Conservation (phyloP, 1,140 invertebrate genomes). For the Gryllus bimaculatus region DNA sequence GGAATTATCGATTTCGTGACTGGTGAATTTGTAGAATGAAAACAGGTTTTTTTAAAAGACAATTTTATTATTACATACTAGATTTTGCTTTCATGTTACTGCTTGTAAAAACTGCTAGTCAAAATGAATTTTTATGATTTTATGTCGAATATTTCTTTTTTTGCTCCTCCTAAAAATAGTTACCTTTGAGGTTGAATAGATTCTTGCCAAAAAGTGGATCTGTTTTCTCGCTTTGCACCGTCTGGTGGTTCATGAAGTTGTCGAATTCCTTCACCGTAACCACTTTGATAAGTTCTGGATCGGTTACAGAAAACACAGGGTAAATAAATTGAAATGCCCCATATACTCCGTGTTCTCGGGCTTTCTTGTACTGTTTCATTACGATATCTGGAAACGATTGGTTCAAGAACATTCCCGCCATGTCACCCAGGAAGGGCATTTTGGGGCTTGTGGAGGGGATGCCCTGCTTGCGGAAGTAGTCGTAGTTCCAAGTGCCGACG, state of each 20-base stretch:
- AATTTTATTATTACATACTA: background rate
- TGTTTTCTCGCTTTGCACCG: background rate
- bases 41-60: background rate
- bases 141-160: too few species aligned
- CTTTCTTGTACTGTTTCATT: too few species aligned
- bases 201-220: background rate
- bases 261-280: background rate
- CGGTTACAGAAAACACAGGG: background rate
- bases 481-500: constrained; percentile 3
- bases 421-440: constrained; percentile 2
- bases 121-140: too few species aligned
- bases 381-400: background rate
- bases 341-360: background rate
- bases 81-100: background rate
- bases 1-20: background rate
- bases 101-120: too few species aligned
- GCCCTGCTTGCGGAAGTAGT: background rate
- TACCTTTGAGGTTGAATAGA: constrained; percentile 2
- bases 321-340: background rate
- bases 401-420: background rate
- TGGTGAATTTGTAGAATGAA: background rate
- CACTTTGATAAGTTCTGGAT: background rate
- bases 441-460: background rate
- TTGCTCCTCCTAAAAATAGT: background rate
- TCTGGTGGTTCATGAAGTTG: background rate